Evolutionary conservation across 1,140 invertebrate genomes (phyloP), one percentile per base, ranked within the genome.

Genomic region (Macrosteles quadrilineatus): DNA sequence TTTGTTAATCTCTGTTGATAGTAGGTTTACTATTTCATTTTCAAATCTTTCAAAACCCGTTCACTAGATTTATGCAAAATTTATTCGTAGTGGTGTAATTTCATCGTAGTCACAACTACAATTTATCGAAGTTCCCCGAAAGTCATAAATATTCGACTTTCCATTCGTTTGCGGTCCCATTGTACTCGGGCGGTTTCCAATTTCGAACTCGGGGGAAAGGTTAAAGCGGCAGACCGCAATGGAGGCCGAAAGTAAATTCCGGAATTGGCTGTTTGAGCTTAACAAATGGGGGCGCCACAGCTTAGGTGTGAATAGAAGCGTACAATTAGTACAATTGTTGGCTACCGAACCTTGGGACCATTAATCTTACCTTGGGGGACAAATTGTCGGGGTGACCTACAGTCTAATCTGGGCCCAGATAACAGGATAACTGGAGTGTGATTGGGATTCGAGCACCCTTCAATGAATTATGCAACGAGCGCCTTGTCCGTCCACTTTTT

Each of bases 251-350:
- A 50, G 47, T 50, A 50, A 50, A 50, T 50, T 50, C 47, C 14
- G 47, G 47, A 50, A 50, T 50, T 50, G 47, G 47, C 47, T 50
- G 47, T 50, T 17, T 50, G 47, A 50, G 47, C 47, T 21, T 50
- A 50, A 50, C 21, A 50, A 50, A 50, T 50, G 21, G 47, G 47
- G 47, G 14, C 14, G 47, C 4, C 14, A n/a, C 47, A n/a, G 47
- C 21, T 50, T 50, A 50, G 47, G 47, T 50, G 47, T 50, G 47
- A 50, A 50, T 50, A 50, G 47, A 4, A 50, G 47, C 4, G 4
- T n/a, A 50, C 47, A 50, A 50, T 50, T 50, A 50, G 47, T 19
- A 50, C 47, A 50, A 50, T 50, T 50, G 47, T 17, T 21, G 47
- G 21, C 14, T 9, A 50, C 47, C 47, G 14, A 50, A 21, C 47